Base-by-base conservation (phyloP, 1,140 invertebrate species). In the Matsumurasca onukii region DNA sequence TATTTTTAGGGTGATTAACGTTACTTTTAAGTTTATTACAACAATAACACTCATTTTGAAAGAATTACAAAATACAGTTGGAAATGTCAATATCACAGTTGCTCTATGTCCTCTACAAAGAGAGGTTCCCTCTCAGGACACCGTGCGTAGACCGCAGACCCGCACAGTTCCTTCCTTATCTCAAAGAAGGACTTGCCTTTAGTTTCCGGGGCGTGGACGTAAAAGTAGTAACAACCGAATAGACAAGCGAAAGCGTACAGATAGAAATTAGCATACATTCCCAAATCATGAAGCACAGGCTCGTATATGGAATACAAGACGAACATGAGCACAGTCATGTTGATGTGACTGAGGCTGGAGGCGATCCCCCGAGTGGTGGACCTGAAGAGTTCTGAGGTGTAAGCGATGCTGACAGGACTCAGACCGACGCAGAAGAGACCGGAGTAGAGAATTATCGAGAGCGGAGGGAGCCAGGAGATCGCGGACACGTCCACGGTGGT, bases 171-270 rank as follows among this genome's bases (percentile, higher is more conserved):
- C 1, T 69, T 52, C 48, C 81, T 79, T 66, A 87, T 85, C 73
- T 87, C 80, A 74, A 86, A 85, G 51, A 92, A 84, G 1, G 88
- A 87, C 76, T 90, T 91, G 15, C 89, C 89, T 79, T 93, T 93
- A 0, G 92, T 94, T 79, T 94, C 92, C 0, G 90, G 90, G 0
- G 92, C 85, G 0, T 91, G 91, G 24, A 93, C 80, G 48, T 83
- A 82, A 2, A 84, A 78, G 29, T 87, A 78, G 55, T 88, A 83
- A 73, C 87, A 92, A 22, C 88, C 66, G 0, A 87, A 74, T 9
- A 88, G 84, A 1, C 87, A 51, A 0, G 86, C 73, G 20, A 88
- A 89, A 72, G 88, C 83, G 9, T 85, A 78, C 0, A 88, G 82
- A 77, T 95, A 95, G 12, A 88, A 88, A 1, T 83, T 81, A 34